These are phyloP conservation scores for Cryptops parisi DNA, from an alignment of 2,888 invertebrate species.

Conservation along the genomic window DNA sequence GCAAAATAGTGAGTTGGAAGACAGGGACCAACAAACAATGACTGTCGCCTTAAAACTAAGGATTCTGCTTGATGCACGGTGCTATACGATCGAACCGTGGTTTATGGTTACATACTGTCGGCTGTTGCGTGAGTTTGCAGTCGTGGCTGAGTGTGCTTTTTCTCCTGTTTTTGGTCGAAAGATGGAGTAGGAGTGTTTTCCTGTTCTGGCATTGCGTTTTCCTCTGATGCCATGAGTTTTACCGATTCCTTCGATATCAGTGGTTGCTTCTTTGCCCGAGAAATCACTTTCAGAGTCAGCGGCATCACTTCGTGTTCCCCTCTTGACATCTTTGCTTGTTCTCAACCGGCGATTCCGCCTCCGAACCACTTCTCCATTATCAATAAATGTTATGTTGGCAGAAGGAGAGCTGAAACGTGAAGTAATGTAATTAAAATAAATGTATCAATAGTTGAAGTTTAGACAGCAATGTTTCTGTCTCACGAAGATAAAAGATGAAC, in stretches of 20 bases:
- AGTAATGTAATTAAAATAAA: background rate
- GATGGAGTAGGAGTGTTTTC: background rate
- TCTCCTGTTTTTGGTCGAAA: background rate
- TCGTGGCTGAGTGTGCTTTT: background rate
- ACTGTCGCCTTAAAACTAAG: too few relatives aligned
- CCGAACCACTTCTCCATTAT: conserved; percentile 9
- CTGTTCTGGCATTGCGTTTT: background rate
- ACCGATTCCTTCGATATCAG: background rate
- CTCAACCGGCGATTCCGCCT: background rate
- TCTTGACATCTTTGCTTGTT: conserved; percentile 1
- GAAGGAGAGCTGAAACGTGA: conserved; percentile 2
- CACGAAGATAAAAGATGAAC: too few relatives aligned
- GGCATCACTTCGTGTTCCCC: background rate
- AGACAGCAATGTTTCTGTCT: too few relatives aligned
- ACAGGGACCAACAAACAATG: too few relatives aligned
- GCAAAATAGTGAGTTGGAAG: too few relatives aligned
- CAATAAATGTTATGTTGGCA: conserved; percentile 8
- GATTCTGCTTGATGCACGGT: too few relatives aligned
- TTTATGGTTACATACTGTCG: background rate
- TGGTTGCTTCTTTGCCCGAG: background rate
- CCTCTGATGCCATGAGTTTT: background rate
- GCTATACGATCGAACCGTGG: too few relatives aligned
- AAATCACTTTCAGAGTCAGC: conserved; percentile 2
- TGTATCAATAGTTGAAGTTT: too few relatives aligned
- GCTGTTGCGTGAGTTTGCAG: background rate